phyloP scores from a whole-genome alignment of 2,797 vertebrate species.

The Cryptoprocta ferox region DNA sequence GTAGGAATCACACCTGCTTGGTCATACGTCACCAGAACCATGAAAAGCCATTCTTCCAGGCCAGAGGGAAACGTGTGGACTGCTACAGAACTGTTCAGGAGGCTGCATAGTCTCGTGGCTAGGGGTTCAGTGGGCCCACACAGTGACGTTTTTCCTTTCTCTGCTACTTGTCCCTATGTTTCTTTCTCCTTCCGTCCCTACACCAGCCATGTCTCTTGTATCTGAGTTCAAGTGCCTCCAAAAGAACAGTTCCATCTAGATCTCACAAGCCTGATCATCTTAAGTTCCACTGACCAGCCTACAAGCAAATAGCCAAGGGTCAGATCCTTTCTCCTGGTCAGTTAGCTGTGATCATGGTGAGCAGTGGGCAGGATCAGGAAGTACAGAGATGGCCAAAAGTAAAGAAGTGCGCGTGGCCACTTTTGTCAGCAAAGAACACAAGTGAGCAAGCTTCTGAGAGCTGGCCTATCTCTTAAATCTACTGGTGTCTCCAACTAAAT shows the following conservation, averaged over 20 bases:
- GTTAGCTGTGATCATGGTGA: slow-evolving; percentile 7
- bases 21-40: not conserved
- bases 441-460: not conserved
- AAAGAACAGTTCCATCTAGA: not conserved
- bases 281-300: not conserved
- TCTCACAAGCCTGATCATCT: not conserved
- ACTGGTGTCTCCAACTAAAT: slow-evolving; percentile 4
- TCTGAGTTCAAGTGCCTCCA: not conserved
- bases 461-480: slow-evolving; percentile 4
- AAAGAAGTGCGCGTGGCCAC: not conserved
- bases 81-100: not conserved
- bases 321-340: not conserved
- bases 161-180: not conserved
- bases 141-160: not conserved
- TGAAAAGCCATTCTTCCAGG: not conserved
- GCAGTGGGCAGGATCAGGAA: not conserved
- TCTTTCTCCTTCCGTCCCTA: slow-evolving; percentile 21
- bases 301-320: slow-evolving; percentile 8
- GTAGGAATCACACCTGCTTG: not conserved
- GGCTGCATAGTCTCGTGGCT: not conserved
- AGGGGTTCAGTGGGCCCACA: not conserved
- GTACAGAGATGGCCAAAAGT: not conserved
- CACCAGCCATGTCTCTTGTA: not conserved
- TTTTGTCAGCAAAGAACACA: not conserved
- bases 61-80: not conserved